Conservation (phyloP, 2,113 vertebrate species). For the Thunnus thynnus region DNA sequence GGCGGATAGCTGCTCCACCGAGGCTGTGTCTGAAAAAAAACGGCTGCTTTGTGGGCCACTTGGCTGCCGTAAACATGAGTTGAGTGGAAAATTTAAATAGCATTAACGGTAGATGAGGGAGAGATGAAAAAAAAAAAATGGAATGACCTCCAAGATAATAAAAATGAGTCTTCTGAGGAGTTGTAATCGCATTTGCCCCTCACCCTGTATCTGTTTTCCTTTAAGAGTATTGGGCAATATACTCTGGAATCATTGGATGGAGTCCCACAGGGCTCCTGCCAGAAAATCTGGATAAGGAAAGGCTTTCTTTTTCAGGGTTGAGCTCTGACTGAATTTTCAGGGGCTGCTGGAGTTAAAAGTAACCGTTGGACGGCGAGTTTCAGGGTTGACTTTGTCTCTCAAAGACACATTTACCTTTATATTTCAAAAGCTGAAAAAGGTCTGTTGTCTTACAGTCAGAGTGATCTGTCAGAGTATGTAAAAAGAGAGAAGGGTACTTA, state of each 20-base stretch:
- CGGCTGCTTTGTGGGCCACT: conserved; percentile 56
- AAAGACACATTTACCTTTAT: background rate
- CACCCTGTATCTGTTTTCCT: conserved; percentile 72
- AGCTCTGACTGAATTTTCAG: conserved; percentile 47
- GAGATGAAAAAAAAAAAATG: conserved; percentile 29
- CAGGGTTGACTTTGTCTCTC: background rate
- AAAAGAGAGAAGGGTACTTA: background rate
- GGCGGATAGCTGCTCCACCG: background rate
- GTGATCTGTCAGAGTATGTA: background rate
- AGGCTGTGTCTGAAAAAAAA: conserved; percentile 36
- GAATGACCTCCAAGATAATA: conserved; percentile 51
- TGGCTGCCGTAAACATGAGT: conserved; percentile 57
- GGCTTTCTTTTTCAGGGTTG: conserved; percentile 42
- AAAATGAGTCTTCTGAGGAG: conserved; percentile 58
- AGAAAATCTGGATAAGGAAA: conserved; percentile 65
- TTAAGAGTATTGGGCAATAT: conserved; percentile 78
- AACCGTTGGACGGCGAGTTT: background rate
- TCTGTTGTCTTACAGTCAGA: background rate
- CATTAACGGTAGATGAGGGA: conserved; percentile 53
- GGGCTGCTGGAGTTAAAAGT: conserved; percentile 43
- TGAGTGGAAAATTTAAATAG: conserved; percentile 71
- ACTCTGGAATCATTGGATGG: conserved; percentile 68
- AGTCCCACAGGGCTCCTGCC: conserved; percentile 49
- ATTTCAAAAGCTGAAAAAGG: background rate
- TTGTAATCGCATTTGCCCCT: conserved; percentile 63